phyloP scores from a whole-genome alignment of 2,797 vertebrate species.

The Sparus aurata region DNA sequence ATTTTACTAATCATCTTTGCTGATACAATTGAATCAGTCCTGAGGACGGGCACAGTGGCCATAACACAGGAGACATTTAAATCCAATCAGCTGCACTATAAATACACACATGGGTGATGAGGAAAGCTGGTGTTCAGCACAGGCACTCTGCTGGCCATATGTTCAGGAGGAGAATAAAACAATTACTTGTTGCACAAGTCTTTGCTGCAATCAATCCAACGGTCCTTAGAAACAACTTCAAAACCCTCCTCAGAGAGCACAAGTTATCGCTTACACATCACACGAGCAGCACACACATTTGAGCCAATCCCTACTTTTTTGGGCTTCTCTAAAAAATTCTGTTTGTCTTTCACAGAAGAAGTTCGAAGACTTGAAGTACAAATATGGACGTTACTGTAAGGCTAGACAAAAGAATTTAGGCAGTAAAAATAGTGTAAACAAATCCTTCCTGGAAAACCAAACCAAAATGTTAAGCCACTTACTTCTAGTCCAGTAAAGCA shows the following conservation, averaged over 20 bases:
- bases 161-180: conserved; percentile 16
- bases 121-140: conserved; percentile 16
- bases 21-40: conserved; percentile 11
- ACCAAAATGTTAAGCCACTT: neutral
- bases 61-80: conserved; percentile 42
- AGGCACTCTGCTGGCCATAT: conserved; percentile 12
- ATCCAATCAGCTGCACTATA: conserved; percentile 57
- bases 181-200: neutral
- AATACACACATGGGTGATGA: conserved; percentile 34
- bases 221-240: conserved; percentile 3
- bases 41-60: neutral
- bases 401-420: neutral
- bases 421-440: neutral
- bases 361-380: conserved; percentile 2
- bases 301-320: neutral
- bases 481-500: neutral
- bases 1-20: conserved; percentile 25
- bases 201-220: neutral
- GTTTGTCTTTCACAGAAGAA: conserved; percentile 6
- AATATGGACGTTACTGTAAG: conserved; percentile 11
- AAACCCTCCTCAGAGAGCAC: neutral
- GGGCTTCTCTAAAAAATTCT: neutral
- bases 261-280: neutral
- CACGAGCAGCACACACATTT: neutral
- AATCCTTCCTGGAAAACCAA: neutral